These are phyloP conservation scores for Pagrus major DNA, from an alignment of 2,113 vertebrate species.

Conservation along the genomic window DNA sequence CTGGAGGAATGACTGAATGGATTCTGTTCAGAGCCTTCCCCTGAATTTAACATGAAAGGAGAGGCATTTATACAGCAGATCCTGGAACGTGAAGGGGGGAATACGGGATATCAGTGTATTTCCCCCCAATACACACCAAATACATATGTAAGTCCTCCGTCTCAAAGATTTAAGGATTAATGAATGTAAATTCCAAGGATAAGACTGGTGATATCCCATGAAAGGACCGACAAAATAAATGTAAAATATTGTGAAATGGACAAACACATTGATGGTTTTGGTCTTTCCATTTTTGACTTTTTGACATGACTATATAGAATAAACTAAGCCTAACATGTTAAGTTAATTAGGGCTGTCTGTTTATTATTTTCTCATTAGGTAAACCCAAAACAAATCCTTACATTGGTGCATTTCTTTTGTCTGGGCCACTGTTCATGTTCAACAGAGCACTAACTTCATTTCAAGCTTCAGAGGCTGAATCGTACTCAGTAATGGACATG, in stretches of 20 bases:
- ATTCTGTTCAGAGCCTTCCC: conserved; percentile 13
- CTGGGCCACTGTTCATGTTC: no score
- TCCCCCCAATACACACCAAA: neutral
- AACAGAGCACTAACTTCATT: no score
- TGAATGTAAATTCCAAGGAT: neutral
- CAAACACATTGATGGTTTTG: neutral
- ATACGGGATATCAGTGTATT: neutral
- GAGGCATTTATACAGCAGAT: neutral
- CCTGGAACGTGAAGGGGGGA: neutral
- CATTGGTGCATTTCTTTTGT: no score
- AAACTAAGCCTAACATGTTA: neutral
- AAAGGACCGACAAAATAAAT: neutral
- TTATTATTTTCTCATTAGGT: no score
- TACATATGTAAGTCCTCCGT: neutral
- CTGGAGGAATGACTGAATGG: conserved; percentile 29
- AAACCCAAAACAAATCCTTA: no score
- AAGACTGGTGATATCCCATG: neutral
- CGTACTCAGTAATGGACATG: no score
- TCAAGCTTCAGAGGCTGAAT: no score
- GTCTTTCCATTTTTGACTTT: neutral
- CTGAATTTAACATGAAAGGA: conserved; percentile 11
- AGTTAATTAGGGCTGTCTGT: no score
- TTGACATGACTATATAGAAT: neutral
- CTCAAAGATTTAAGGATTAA: neutral
- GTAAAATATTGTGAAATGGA: no score